Evolutionary conservation across 2,113 vertebrate genomes (phyloP).

Genomic region (Rhadina sibilatrix): DNA sequence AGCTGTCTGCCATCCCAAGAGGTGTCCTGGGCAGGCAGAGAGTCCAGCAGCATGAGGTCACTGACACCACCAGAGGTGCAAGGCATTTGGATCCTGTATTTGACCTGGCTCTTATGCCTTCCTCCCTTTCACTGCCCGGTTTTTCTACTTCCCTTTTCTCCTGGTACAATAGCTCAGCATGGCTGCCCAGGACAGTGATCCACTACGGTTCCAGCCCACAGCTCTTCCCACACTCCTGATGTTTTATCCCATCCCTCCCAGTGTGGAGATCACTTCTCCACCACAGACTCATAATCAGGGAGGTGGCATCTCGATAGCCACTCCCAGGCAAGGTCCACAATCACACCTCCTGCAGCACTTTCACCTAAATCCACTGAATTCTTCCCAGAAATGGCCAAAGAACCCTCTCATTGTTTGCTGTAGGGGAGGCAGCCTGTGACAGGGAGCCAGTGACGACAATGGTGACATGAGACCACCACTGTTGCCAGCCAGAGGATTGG

Average conservation of each 20-base stretch:
- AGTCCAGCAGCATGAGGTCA: fast-evolving
- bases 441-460: fast-evolving
- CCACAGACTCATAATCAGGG: background rate
- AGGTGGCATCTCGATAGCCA: background rate
- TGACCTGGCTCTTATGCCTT: background rate
- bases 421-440: background rate
- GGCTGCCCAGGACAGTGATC: background rate
- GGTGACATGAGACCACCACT: background rate
- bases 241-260: background rate
- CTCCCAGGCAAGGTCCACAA: background rate
- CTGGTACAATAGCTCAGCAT: fast-evolving
- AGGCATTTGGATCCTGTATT: background rate
- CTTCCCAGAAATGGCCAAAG: background rate
- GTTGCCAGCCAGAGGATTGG: background rate
- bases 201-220: background rate
- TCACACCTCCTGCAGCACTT: background rate
- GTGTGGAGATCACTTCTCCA: background rate
- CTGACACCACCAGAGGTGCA: background rate
- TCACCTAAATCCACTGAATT: background rate
- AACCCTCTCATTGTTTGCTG: background rate
- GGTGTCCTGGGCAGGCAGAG: background rate
- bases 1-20: background rate
- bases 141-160: background rate
- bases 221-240: background rate
- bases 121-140: background rate